Percentiles rank a stretch among this genome's conserved stretches.
Evolutionary conservation across 2,888 invertebrate species (phyloP).

Genomic region (Tortrix viridana): DNA sequence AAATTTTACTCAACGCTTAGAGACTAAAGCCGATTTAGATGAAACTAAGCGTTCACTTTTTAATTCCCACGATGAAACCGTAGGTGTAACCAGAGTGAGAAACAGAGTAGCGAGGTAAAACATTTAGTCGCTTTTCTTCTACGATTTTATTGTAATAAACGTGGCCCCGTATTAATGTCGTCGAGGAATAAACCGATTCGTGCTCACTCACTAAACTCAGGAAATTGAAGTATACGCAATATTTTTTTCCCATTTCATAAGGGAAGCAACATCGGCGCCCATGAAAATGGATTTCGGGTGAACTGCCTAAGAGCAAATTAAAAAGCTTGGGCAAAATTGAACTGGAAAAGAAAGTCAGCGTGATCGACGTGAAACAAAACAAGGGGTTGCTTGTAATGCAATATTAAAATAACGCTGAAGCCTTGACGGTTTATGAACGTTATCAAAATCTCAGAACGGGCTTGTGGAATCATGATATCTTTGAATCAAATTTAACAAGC

Average conservation of each 20-base stretch:
- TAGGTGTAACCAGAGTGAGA: not conserved
- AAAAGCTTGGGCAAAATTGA: constrained; percentile 20
- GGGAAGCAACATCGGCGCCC: constrained; percentile 29
- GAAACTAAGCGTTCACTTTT: not conserved
- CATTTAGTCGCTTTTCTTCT: too few species aligned
- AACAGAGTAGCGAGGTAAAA: not conserved
- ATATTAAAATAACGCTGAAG: not conserved
- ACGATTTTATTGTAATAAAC: not conserved
- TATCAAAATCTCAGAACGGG: too few species aligned
- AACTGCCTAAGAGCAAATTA: constrained; percentile 31
- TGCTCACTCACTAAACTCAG: constrained; percentile 18
- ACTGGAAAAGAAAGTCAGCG: not conserved
- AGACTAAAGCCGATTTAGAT: not conserved
- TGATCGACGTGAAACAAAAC: not conserved
- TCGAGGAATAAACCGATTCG: constrained; percentile 18
- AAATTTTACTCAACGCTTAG: not conserved
- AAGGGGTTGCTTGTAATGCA: constrained; percentile 1
- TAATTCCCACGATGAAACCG: not conserved
- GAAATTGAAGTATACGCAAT: constrained; percentile 30
- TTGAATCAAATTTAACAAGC: too few species aligned
- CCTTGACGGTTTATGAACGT: too few species aligned
- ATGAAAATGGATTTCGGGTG: constrained; percentile 30
- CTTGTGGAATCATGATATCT: too few species aligned
- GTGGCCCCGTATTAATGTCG: constrained; percentile 1
- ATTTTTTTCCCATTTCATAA: constrained; percentile 30